These are phyloP conservation scores for Athalia circularis DNA, from an alignment of 2,888 invertebrate genomes.

Conservation along the genomic window DNA sequence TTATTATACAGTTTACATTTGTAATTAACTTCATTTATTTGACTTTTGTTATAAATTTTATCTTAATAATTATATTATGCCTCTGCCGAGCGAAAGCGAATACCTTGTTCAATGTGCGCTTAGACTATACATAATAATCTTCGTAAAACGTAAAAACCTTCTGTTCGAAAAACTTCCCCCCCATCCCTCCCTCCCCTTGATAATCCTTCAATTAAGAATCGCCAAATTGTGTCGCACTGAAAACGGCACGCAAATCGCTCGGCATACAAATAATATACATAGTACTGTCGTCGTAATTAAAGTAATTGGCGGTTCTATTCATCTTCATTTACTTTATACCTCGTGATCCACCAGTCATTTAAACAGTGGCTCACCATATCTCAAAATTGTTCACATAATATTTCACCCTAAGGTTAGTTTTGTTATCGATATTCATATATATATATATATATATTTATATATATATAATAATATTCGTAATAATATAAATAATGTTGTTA, in stretches of 20 bases:
- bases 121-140: conserved; percentile 72
- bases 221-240: conserved; percentile 73
- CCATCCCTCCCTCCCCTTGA: conserved; percentile 63
- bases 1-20: conserved; percentile 74
- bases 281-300: conserved; percentile 71
- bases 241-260: conserved; percentile 72
- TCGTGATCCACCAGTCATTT: conserved; percentile 39
- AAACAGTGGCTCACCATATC: conserved; percentile 42
- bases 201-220: conserved; percentile 68
- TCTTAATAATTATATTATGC: conserved; percentile 73
- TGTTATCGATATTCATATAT: conserved; percentile 61
- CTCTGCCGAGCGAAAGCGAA: conserved; percentile 72
- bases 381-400: conserved; percentile 56
- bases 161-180: conserved; percentile 61
- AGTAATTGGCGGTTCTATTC: conserved; percentile 71
- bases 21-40: conserved; percentile 74
- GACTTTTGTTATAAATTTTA: conserved; percentile 74
- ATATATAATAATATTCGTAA: conserved; percentile 70
- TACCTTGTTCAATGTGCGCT: conserved; percentile 74
- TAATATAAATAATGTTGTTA: conserved; percentile 73
- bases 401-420: conserved; percentile 68
- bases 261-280: conserved; percentile 71
- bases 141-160: conserved; percentile 73
- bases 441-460: conserved; percentile 52
- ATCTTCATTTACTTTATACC: conserved; percentile 47